Evolutionary conservation across 2,797 vertebrate species (phyloP), one percentile per base, ranked within the genome.

Genomic region (Molossus molossus): DNA sequence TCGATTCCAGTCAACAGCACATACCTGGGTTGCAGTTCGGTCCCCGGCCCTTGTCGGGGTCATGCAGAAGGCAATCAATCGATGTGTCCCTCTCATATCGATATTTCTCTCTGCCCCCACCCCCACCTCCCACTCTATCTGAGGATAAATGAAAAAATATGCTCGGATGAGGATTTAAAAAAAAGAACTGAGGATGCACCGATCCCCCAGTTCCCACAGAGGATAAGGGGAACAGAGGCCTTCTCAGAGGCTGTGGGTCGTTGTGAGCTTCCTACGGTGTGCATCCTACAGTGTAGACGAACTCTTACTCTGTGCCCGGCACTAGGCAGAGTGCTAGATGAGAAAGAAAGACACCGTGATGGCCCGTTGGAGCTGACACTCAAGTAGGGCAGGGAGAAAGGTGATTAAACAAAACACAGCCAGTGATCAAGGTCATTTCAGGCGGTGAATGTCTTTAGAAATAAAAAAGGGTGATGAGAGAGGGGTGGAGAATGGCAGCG

Each of bases 381-480:
- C 58, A 70, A 4, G 14, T 10, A 12, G 70, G 5, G 20, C 10
- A 69, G 48, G 62, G 70, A 23, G 65, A 50, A 27, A 67, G 45
- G 45, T 2, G 3, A 9, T 0, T 29, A 20, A 27, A 15, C 60
- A 23, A 75, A 50, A 33, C 6, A 17, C 1, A 5, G 40, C 14
- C 21, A 57, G 53, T 0, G 58, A 37, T 53, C 0, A 8, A 67
- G 67, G 48, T 57, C 21, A 5, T n/a, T 18, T 9, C 57, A 53
- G 48, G 37, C 29, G 18, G 29, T 33, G 20, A 15, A n/a, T 40
- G 58, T 67, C 11, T 45, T 0, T 50, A 29, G 48, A 87, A 50
- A 37, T 50, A 6, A 62, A n/a, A 57, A 57, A 9, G 29, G 64
- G 29, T 18, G 64, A 9, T 37, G 37, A 11, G 69, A 8, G 69